Evolutionary conservation across 35 echinoderm and acorn worm species (phyloP), one percentile per base, ranked within the genome.

Genomic region (Patiria miniata): DNA sequence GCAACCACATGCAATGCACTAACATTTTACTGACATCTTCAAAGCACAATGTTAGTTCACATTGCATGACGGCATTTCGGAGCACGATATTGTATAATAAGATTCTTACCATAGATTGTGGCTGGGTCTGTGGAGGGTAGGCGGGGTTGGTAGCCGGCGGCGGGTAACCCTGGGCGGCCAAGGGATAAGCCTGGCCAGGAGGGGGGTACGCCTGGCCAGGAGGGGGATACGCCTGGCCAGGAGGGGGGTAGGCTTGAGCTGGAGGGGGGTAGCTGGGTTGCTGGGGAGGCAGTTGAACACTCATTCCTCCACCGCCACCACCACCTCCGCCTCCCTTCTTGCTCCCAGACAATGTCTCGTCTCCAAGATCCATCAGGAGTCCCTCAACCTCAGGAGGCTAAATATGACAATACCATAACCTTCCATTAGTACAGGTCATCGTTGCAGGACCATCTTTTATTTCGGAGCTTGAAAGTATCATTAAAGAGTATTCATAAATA

Each of bases 121-220:
- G 32, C 5, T 80, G 39, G 9, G 29, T 51, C 42, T 15, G 78
- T 19, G 78, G 78, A 80, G 78, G 78, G 42, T 80, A 80, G 78
- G 78, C 78, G 18, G 78, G 78, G 42, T 80, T 80, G 61, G 5
- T 36, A 32, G 78, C 36, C n/a, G 77, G 77, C 6, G 77, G 77
- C 8, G 23, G 36, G 37, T 23, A 23, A 14, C 23, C 23, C 17
- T 79, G 8, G 76, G 86, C 78, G 37, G 86, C 37, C 21, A 56
- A 23, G 56, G 83, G 77, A 42, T 85, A 42, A 68, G 86, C 37
- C 22, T 39, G 34, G 85, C 77, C 56, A 39, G 91, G 86, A 33
- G 91, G 91, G 37, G 84, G 90, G 50, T 87, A 87, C 28, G 59
- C 85, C n/a, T 68, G 61, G 61, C 16, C 61, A n/a, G 86, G 86